These are phyloP conservation scores for Palythoa grandiflora DNA, from an alignment of 92 coral and sea anemone genomes.

Conservation along the genomic window DNA sequence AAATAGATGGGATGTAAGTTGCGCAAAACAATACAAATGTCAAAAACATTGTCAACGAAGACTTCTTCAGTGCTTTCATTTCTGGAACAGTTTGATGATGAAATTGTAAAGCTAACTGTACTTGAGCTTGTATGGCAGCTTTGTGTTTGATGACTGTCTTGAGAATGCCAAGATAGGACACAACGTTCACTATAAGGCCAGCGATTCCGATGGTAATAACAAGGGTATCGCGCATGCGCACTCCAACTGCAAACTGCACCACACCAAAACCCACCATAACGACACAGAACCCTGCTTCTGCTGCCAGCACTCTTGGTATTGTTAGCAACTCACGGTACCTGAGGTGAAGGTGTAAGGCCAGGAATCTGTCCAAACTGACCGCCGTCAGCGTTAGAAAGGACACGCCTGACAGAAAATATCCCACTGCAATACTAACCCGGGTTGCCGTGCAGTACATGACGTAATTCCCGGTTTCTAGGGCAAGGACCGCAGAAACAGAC, in stretches of 20 bases:
- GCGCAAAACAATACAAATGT: not conserved
- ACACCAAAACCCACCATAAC: not conserved
- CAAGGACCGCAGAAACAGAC: not conserved
- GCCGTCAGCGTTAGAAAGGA: conserved; percentile 15
- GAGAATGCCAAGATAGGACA: not conserved
- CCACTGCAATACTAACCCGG: not conserved
- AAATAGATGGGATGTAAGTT: not conserved
- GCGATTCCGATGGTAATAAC: not conserved
- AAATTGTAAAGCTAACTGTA: not conserved
- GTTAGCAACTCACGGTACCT: conserved; percentile 25
- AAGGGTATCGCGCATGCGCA: not conserved
- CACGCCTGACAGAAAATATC: conserved; percentile 19
- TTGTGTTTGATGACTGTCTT: not conserved
- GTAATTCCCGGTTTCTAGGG: conserved; percentile 19
- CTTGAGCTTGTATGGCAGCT: not conserved
- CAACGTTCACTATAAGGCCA: not conserved
- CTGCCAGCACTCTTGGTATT: not conserved
- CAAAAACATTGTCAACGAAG: not conserved
- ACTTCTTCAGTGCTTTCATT: not conserved
- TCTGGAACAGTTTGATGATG: not conserved
- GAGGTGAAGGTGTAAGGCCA: conserved; percentile 26
- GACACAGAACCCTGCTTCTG: not conserved
- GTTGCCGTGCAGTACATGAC: conserved; percentile 19
- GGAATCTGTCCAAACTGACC: conserved; percentile 23
- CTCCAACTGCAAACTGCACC: not conserved